Base-by-base conservation (phyloP, 2,797 vertebrate genomes). In the Masticophis lateralis region DNA sequence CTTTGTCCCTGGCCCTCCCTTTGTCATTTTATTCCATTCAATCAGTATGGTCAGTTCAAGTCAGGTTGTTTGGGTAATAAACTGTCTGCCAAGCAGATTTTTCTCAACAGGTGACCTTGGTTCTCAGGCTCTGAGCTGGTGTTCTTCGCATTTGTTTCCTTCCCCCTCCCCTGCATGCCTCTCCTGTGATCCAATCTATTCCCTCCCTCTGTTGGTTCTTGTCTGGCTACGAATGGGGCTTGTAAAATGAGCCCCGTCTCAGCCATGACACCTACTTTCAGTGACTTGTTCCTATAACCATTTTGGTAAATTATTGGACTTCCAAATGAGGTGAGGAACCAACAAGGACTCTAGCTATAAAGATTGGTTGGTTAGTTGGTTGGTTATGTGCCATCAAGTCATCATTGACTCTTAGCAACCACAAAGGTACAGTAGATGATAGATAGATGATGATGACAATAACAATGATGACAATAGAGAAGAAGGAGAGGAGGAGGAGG, bases 401-500 rank as follows among this genome's bases (percentile, higher is more conserved):
- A 8, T 74, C 37, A 18, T 74, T 37, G 66, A 3, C n/a, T 74
- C n/a, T 20, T 74, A 74, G 14, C 16, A 32, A 37, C 6, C 66
- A 74, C 2, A 63, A 63, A 63, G 27, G 20, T 56, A 56, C 55
- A 56, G 20, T 63, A 13, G 27, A 28, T 63, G 59, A 25, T 25
- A 60, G 22, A 25, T 60, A 61, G 22, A 25, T 61, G 59, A 25
- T 60, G 22, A 60, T 25, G 59, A 59, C 16, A 20, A 59, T 20
- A 20, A 20, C 18, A 5, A 60, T 25, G 59, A 60, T 57, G 56
- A 18, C 56, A 57, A 55, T 55, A 55, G 9, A 12, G 53, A 13
- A 55, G 53, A 13, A 55, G 53, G 0, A 56, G 55, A 55, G 2
- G 3, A 55, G 12, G 0, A 55, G 55, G 0, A 55, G 55, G 0